A percentile compares a stretch with the other conserved stretches of the same genome.
phyloP scores from a whole-genome alignment of 2,797 vertebrate genomes.

The Smutsia gigantea region DNA sequence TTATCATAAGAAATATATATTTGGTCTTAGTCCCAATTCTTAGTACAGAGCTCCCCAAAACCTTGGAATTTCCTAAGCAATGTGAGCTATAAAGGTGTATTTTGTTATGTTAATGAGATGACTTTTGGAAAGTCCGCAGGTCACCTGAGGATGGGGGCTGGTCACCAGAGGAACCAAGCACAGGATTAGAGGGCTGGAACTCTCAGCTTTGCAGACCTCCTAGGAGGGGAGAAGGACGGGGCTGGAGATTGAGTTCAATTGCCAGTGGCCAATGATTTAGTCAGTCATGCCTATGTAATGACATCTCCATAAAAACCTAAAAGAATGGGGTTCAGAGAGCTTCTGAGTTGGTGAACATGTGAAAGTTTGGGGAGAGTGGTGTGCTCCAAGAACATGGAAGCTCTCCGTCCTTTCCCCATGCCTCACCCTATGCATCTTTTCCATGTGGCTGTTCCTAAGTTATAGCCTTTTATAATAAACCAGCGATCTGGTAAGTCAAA shows the following conservation, averaged over 20 bases:
- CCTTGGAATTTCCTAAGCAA: background rate
- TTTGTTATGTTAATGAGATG: background rate
- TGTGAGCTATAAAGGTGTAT: background rate
- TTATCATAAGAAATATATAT: conserved; percentile 22
- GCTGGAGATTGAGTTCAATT: background rate
- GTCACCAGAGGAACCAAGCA: background rate
- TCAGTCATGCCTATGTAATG: background rate
- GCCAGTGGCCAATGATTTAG: background rate
- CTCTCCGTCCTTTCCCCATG: background rate
- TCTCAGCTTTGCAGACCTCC: background rate
- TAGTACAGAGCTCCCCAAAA: background rate
- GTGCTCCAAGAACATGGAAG: background rate
- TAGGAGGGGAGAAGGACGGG: background rate
- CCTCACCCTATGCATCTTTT: background rate
- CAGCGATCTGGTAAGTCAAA: background rate
- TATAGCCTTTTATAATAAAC: background rate
- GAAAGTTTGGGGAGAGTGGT: background rate
- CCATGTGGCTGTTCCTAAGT: background rate
- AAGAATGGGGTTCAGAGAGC: background rate
- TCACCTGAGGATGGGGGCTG: background rate
- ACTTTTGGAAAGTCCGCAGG: background rate
- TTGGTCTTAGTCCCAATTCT: background rate
- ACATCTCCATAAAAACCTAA: background rate
- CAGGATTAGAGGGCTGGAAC: background rate
- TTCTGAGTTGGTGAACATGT: background rate